Evolutionary conservation across 2,888 invertebrate genomes (phyloP).

Genomic region (Serrognathus titanus): DNA sequence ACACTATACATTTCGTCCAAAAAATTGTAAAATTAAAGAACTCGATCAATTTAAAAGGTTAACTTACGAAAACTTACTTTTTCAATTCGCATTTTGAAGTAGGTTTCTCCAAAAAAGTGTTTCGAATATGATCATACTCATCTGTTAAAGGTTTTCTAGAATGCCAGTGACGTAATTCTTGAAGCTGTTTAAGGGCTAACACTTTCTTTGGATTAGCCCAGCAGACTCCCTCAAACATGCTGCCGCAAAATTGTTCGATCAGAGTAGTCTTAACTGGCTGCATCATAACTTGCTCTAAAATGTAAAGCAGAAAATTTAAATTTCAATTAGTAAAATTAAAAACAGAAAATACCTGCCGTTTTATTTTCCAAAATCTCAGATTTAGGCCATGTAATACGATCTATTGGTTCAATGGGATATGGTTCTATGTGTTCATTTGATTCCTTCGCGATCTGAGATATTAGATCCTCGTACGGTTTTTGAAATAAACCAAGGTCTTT

Average conservation of each 20-base stretch:
- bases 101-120: not conserved
- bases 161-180: slow-evolving; percentile 16
- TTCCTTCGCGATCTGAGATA: not conserved
- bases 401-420: slow-evolving; percentile 10
- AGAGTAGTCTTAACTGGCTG: slow-evolving; percentile 7
- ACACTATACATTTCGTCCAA: too few relatives aligned
- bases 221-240: slow-evolving; percentile 5
- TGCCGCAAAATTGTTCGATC: slow-evolving; percentile 11
- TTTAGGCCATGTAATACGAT: too few relatives aligned
- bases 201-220: slow-evolving; percentile 6
- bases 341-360: not conserved
- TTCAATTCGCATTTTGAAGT: too few relatives aligned
- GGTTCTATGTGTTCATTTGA: slow-evolving; percentile 1
- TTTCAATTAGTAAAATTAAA: too few relatives aligned
- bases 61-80: too few relatives aligned
- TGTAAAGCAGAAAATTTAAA: not conserved
- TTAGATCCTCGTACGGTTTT: slow-evolving; percentile 10
- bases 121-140: slow-evolving; percentile 8
- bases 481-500: slow-evolving; percentile 7
- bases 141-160: slow-evolving; percentile 12
- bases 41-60: too few relatives aligned
- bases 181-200: not conserved
- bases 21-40: too few relatives aligned
- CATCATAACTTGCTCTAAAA: slow-evolving; percentile 9
- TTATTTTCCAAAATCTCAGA: not conserved